phyloP scores from a whole-genome alignment of 2,797 vertebrate genomes.

The Discoglossus pictus region DNA sequence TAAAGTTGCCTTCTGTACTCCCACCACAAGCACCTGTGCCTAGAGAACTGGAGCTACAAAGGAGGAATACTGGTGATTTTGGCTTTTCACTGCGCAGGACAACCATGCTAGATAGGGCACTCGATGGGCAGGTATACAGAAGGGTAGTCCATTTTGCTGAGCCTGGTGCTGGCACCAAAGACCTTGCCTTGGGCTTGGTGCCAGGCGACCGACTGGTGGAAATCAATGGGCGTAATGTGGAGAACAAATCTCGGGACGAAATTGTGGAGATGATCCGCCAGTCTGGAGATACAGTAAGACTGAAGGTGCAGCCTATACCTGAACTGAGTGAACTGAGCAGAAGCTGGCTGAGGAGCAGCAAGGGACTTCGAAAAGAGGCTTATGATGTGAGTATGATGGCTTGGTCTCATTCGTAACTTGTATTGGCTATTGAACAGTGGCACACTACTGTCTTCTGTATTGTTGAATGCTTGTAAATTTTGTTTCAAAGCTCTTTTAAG shows the following conservation, averaged over 20 bases:
- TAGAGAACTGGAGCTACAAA: conserved; percentile 86
- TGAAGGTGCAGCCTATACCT: conserved; percentile 95
- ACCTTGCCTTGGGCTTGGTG: conserved; percentile 88
- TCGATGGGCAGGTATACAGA: conserved; percentile 85
- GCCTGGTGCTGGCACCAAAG: conserved; percentile 93
- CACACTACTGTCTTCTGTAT: too few species aligned
- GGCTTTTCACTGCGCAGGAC: conserved; percentile 94
- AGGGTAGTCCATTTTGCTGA: conserved; percentile 93
- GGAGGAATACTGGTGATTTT: conserved; percentile 92
- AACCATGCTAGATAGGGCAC: conserved; percentile 87
- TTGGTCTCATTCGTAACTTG: accelerated
- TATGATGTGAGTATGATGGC: conserved; percentile 80
- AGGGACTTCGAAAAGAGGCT: conserved; percentile 76
- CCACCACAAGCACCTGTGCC: conserved; percentile 74
- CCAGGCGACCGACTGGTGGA: conserved; percentile 93
- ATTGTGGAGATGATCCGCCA: conserved; percentile 99
- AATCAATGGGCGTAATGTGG: conserved; percentile 91
- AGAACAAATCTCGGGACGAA: conserved; percentile 91
- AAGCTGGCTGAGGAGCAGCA: conserved; percentile 87
- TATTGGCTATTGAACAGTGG: too few species aligned
- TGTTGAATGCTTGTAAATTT: too few species aligned
- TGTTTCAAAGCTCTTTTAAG: too few species aligned
- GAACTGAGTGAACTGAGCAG: conserved; percentile 93
- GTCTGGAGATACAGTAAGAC: conserved; percentile 87
- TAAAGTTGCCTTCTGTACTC: conserved; percentile 81